Base-by-base conservation (phyloP, 1,140 invertebrate genomes). In the Helicoverpa armigera region DNA sequence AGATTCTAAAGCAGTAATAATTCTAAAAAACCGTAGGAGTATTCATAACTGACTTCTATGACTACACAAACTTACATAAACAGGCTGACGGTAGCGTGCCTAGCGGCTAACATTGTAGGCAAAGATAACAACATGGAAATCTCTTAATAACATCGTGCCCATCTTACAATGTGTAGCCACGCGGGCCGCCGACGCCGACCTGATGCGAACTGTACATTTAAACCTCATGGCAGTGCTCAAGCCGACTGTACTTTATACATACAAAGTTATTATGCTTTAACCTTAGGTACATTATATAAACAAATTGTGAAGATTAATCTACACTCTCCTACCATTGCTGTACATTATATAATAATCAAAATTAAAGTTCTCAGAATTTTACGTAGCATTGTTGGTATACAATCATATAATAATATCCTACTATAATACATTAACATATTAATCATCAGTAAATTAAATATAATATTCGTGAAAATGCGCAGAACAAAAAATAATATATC, bases 211-310 rank as follows among this genome's bases (percentile, higher is more conserved):
- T 53, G 23, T 72, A 72, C 50, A 63, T 18, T 48, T 11, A 58
- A 48, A 79, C 23, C 50, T 79, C 80, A 76, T 89, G 88, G 88
- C 88, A 89, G 88, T 89, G 87, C 84, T 83, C 84, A 83, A 86
- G 85, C 86, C 80, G 82, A 65, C 31, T 67, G 61, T 65, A 61
- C 58, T 3, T 51, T 77, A 67, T 51, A 53, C 9, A 77, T 67
- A 75, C 58, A 75, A 12, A 60, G 3, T 60, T 60, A 74, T 7
- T 61, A 48, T 60, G 18, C 23, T 50, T 31, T 23, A 61, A n/a
- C 13, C 35, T 43, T 43, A 43, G 5, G 5, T 10, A 73, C 31
- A 61, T 23, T 14, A 72, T 73, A 73, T 73, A 18, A 58, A 73
- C 70, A 58, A 70, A 70, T 13, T 70, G 12, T 53, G 23, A 53